phyloP scores from a whole-genome alignment of 2,113 vertebrate species.

The Osmerus mordax region DNA sequence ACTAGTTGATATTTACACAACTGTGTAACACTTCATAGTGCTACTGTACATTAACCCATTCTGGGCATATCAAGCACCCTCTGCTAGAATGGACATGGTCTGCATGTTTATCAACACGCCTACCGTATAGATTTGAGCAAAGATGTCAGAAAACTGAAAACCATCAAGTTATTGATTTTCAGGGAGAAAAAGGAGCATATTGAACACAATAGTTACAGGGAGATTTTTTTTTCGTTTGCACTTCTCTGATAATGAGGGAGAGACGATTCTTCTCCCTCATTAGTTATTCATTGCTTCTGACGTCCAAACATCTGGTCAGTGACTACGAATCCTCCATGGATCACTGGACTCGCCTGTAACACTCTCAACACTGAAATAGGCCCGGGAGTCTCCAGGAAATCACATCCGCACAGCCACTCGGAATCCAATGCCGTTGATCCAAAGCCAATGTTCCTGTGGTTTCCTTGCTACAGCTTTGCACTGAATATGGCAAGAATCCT shows the following conservation, averaged over 20 bases:
- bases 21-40: too few species aligned
- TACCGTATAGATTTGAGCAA: too few species aligned
- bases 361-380: conserved; percentile 25
- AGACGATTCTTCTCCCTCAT: conserved; percentile 48
- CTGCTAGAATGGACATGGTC: too few species aligned
- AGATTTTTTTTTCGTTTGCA: conserved; percentile 21
- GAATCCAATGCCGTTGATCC: too few species aligned
- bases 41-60: too few species aligned
- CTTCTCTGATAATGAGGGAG: conserved; percentile 20
- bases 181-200: conserved; percentile 15
- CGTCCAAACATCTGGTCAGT: conserved; percentile 60
- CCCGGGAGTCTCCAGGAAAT: conserved; percentile 21
- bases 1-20: too few species aligned
- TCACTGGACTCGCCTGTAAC: conserved; percentile 24
- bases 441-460: too few species aligned
- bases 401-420: conserved; percentile 15
- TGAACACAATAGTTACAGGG: conserved; percentile 23
- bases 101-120: too few species aligned
- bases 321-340: conserved; percentile 47
- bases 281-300: conserved; percentile 61
- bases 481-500: too few species aligned
- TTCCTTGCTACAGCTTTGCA: too few species aligned
- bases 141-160: too few species aligned
- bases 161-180: conserved; percentile 20
- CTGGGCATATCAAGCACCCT: too few species aligned